Evolutionary conservation across 2,888 invertebrate species (phyloP).

Genomic region (Dusona sp.): DNA sequence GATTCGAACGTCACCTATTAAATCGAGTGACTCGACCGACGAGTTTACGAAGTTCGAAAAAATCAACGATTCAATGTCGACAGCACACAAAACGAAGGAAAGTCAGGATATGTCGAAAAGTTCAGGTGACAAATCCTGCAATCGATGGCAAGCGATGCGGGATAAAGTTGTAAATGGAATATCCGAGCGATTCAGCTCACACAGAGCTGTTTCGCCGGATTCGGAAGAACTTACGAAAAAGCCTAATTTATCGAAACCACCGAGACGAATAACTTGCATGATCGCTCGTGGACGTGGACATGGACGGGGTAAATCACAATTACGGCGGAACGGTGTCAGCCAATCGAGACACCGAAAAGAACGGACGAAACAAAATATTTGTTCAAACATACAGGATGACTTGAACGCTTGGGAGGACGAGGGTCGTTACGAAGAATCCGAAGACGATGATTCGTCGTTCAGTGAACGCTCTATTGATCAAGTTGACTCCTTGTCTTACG

Average conservation of each 20-base stretch:
- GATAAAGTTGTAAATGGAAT: constrained; percentile 66
- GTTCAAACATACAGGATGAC: constrained; percentile 73
- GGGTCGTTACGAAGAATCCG: constrained; percentile 26
- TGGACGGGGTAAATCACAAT: constrained; percentile 76
- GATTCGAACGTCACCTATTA: not conserved
- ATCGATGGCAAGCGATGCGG: constrained; percentile 65
- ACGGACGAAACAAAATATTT: constrained; percentile 74
- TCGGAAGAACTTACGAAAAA: constrained; percentile 67
- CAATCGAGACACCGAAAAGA: constrained; percentile 78
- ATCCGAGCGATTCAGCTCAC: constrained; percentile 60
- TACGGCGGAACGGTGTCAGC: constrained; percentile 79
- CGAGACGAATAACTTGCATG: constrained; percentile 68
- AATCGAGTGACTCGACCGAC: not conserved
- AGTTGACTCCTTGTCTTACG: not conserved
- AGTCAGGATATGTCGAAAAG: constrained; percentile 8
- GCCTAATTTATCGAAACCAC: constrained; percentile 59
- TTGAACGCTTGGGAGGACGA: constrained; percentile 63
- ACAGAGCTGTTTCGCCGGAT: constrained; percentile 45
- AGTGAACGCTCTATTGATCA: constrained; percentile 15
- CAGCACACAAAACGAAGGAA: constrained; percentile 18
- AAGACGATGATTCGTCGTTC: constrained; percentile 61
- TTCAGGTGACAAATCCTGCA: not conserved
- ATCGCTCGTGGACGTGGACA: constrained; percentile 75
- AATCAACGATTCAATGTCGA: constrained; percentile 39
- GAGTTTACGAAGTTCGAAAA: not conserved